Percentiles rank a stretch among this genome's conserved stretches.
Evolutionary conservation across 2,888 invertebrate species (phyloP).

Genomic region (Campoplex nolae): DNA sequence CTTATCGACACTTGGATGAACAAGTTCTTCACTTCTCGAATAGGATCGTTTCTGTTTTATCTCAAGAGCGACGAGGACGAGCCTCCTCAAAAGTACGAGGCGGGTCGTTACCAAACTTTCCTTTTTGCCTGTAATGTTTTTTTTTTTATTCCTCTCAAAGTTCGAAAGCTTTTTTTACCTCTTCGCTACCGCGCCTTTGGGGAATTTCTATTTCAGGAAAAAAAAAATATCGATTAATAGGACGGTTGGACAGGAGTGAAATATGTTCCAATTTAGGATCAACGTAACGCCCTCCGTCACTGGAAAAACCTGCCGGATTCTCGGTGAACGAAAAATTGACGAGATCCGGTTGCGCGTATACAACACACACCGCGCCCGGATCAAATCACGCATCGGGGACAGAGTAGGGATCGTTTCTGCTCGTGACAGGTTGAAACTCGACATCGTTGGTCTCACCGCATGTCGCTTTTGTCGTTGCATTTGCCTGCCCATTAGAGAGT

Average conservation of each 20-base stretch:
- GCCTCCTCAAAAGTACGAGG: background rate
- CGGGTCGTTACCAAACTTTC: background rate
- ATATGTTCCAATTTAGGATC: conserved; percentile 16
- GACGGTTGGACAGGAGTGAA: background rate
- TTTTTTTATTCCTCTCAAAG: background rate
- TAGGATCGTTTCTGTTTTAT: conserved; percentile 70
- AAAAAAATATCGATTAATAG: conserved; percentile 37
- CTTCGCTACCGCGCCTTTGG: background rate
- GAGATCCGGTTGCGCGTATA: background rate
- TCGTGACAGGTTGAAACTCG: conserved; percentile 63
- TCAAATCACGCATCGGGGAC: conserved; percentile 8
- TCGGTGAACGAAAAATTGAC: conserved; percentile 1
- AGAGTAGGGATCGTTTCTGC: conserved; percentile 58
- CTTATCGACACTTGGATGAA: conserved; percentile 67
- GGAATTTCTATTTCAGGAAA: conserved; percentile 15
- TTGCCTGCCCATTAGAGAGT: conserved; percentile 66
- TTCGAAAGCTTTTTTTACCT: background rate
- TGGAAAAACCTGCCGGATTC: conserved; percentile 11
- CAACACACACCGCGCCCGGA: conserved; percentile 27
- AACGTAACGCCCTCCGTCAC: conserved; percentile 22
- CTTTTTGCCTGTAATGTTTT: conserved; percentile 2
- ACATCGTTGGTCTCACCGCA: conserved; percentile 59
- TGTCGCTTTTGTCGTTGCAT: conserved; percentile 68
- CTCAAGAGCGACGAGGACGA: conserved; percentile 23
- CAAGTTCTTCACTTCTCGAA: conserved; percentile 4